Evolutionary conservation across 2,113 vertebrate genomes (phyloP).

Genomic region (Casuarius casuarius): DNA sequence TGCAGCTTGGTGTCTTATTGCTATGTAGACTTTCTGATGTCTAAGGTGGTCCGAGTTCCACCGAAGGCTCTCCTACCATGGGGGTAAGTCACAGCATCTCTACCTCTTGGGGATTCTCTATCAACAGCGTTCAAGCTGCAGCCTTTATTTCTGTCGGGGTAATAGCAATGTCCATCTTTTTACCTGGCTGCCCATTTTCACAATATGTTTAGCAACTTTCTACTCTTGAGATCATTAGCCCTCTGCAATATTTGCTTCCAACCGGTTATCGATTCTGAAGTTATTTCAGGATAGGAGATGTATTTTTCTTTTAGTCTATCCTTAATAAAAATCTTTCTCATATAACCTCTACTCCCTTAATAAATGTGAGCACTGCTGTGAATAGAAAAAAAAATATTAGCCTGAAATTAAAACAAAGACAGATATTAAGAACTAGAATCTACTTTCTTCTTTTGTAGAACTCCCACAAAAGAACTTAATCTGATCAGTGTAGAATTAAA

Average conservation of each 20-base stretch:
- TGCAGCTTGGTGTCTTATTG: neutral
- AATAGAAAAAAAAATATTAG: conserved; percentile 9
- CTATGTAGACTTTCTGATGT: accelerated
- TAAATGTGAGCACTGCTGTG: neutral
- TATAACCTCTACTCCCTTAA: neutral
- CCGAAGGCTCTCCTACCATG: neutral
- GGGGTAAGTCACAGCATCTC: neutral
- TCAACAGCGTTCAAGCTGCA: accelerated
- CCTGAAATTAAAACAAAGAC: conserved; percentile 21
- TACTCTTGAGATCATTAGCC: neutral
- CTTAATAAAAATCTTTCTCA: neutral
- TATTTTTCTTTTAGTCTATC: neutral
- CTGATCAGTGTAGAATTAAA: conserved; percentile 38
- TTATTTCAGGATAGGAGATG: neutral
- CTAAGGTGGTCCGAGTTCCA: neutral
- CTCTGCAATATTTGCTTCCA: neutral
- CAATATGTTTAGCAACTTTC: neutral
- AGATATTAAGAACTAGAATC: conserved; percentile 10
- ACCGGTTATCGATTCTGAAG: neutral
- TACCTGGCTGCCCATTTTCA: neutral
- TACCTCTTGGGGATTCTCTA: neutral
- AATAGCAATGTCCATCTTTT: neutral
- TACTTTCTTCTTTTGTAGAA: conserved; percentile 15
- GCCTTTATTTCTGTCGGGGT: neutral
- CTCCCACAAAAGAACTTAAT: conserved; percentile 43